A percentile compares a stretch with the other conserved stretches of the same genome.
These are phyloP conservation scores for Synanthedon myopaeformis DNA, from an alignment of 2,888 invertebrate species.

Conservation along the genomic window DNA sequence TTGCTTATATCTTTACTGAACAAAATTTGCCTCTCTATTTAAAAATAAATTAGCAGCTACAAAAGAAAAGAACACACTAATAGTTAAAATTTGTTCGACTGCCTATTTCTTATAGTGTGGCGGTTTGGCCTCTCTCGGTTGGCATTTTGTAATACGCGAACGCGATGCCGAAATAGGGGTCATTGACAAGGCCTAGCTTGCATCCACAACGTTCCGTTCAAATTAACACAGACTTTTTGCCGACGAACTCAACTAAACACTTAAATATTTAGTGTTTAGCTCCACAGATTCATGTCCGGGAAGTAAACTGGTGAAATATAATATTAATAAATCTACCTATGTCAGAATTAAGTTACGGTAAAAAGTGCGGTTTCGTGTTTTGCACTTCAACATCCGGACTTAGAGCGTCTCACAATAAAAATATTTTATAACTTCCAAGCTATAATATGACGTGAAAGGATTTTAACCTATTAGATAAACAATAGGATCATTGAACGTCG, in stretches of 20 bases:
- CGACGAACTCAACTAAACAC: not conserved
- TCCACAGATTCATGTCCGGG: constrained; percentile 7
- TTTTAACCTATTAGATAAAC: not conserved
- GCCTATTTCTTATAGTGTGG: not conserved
- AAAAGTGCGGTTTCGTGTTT: constrained; percentile 4
- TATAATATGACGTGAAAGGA: not conserved
- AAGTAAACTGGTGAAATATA: not conserved
- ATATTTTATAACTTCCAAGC: not conserved
- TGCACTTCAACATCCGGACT: constrained; percentile 19
- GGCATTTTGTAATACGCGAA: constrained; percentile 42
- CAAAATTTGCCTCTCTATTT: too few relatives aligned
- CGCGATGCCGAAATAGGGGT: constrained; percentile 61
- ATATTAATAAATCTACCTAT: not conserved
- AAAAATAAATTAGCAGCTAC: too few relatives aligned
- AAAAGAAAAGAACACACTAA: too few relatives aligned
- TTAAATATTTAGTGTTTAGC: constrained; percentile 9
- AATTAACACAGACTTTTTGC: constrained; percentile 19
- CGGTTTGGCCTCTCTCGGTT: constrained; percentile 29
- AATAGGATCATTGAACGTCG: not conserved
- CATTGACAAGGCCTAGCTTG: constrained; percentile 63
- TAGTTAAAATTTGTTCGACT: not conserved
- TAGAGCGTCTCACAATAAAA: constrained; percentile 1
- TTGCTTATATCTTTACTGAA: too few relatives aligned
- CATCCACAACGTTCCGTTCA: constrained; percentile 33
- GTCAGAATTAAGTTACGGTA: not conserved